These are phyloP conservation scores for Phrynosoma blainvillii DNA, from an alignment of 2,113 vertebrate genomes.

Conservation along the genomic window DNA sequence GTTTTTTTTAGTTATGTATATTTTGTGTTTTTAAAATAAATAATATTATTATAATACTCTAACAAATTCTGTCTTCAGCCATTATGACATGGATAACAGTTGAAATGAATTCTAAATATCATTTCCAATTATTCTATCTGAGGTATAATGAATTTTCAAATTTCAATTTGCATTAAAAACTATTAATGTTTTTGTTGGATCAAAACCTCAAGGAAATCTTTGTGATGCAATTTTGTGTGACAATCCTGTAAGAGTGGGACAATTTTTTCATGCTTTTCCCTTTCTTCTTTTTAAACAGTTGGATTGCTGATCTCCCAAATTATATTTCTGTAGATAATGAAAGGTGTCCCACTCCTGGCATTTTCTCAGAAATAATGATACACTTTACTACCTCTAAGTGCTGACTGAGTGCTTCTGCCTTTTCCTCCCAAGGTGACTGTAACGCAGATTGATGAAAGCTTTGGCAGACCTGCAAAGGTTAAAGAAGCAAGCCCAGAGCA, in stretches of 20 bases:
- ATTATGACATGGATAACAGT: conserved; percentile 38
- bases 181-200: conserved; percentile 27
- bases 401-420: conserved; percentile 80
- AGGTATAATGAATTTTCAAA: conserved; percentile 16
- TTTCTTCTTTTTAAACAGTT: conserved; percentile 61
- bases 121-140: conserved; percentile 44
- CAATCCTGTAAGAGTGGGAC: conserved; percentile 37
- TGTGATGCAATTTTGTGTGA: conserved; percentile 20
- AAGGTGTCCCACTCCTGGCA: conserved; percentile 70
- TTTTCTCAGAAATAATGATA: conserved; percentile 81
- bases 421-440: conserved; percentile 81
- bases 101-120: conserved; percentile 15
- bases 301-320: conserved; percentile 74
- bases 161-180: conserved; percentile 18
- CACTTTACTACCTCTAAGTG: conserved; percentile 81
- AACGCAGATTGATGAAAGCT: conserved; percentile 85
- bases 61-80: neutral
- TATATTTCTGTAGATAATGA: conserved; percentile 76
- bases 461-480: conserved; percentile 76
- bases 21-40: too few relatives aligned
- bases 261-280: conserved; percentile 67
- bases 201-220: neutral
- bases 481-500: conserved; percentile 80
- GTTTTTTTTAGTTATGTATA: too few relatives aligned
- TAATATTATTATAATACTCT: neutral